Conservation (phyloP, 1,140 invertebrate species). For the Drosophila ohnishii region DNA sequence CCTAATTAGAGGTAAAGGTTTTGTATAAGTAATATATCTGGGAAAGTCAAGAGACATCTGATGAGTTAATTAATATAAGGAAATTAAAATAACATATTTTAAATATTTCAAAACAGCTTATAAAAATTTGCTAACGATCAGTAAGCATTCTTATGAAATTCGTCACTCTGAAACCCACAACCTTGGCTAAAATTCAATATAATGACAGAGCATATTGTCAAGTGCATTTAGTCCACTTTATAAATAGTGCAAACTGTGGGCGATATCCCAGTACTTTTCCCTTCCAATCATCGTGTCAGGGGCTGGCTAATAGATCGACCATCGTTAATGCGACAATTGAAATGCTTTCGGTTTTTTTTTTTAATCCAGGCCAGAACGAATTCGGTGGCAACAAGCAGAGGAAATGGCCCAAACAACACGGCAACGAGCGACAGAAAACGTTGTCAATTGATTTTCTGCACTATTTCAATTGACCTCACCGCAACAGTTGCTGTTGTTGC, state of each 20-base stretch:
- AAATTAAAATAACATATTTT: not conserved
- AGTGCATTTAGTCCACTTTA: conserved; percentile 26
- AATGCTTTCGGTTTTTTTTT: conserved; percentile 63
- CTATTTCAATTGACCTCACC: conserved; percentile 78
- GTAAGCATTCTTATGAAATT: not conserved
- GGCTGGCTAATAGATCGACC: conserved; percentile 64
- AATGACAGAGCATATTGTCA: conserved; percentile 33
- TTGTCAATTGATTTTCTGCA: conserved; percentile 82
- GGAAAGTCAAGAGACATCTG: not conserved
- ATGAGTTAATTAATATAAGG: not conserved
- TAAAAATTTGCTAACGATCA: not conserved
- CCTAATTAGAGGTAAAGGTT: not conserved
- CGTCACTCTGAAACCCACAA: not conserved
- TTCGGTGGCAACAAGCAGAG: conserved; percentile 54
- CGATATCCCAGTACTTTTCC: conserved; percentile 25
- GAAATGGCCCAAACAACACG: conserved; percentile 31
- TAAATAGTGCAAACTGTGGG: conserved; percentile 6
- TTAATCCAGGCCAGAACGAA: conserved; percentile 58
- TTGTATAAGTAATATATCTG: not conserved
- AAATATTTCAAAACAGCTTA: not conserved
- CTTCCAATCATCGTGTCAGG: conserved; percentile 30
- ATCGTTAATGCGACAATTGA: conserved; percentile 72
- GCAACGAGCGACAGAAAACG: conserved; percentile 54
- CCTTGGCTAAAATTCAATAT: not conserved
- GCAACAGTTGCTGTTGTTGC: conserved; percentile 42